These are phyloP conservation scores for Phoxinus phoxinus DNA, from an alignment of 2,113 vertebrate species.

Conservation along the genomic window DNA sequence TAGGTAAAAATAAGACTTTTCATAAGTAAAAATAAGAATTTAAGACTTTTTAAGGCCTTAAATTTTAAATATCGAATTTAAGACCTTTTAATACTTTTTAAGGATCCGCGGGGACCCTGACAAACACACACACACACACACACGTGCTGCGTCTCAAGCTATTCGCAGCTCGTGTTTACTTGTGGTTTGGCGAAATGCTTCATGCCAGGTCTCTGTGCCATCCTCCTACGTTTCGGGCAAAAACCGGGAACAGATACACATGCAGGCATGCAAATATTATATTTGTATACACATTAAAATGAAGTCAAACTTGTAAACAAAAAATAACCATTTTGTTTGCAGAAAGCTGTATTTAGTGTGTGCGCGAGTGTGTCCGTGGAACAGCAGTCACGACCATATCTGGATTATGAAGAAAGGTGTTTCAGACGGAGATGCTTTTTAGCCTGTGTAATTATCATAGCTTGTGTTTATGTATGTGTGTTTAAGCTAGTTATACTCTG, in stretches of 20 bases:
- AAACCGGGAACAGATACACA: neutral
- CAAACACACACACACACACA: constrained; percentile 18
- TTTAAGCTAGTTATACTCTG: constrained; percentile 9
- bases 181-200: neutral
- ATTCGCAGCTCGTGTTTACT: neutral
- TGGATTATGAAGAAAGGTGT: constrained; percentile 24
- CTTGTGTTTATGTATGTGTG: constrained; percentile 5
- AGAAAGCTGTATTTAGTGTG: constrained; percentile 4
- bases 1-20: too few relatives aligned
- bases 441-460: constrained; percentile 29
- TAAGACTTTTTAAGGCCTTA: too few relatives aligned
- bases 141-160: neutral
- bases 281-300: constrained; percentile 2
- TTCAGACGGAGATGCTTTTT: constrained; percentile 12
- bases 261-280: constrained; percentile 21
- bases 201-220: constrained; percentile 1
- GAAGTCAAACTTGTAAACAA: constrained; percentile 11
- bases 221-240: neutral
- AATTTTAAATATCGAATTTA: too few relatives aligned
- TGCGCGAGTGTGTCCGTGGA: neutral
- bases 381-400: neutral
- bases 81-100: too few relatives aligned
- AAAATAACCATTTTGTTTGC: neutral
- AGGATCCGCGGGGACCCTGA: too few relatives aligned
- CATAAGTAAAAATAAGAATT: too few relatives aligned